These are phyloP conservation scores for Scyliorhinus canicula DNA, from an alignment of 2,797 vertebrate genomes.

Conservation along the genomic window DNA sequence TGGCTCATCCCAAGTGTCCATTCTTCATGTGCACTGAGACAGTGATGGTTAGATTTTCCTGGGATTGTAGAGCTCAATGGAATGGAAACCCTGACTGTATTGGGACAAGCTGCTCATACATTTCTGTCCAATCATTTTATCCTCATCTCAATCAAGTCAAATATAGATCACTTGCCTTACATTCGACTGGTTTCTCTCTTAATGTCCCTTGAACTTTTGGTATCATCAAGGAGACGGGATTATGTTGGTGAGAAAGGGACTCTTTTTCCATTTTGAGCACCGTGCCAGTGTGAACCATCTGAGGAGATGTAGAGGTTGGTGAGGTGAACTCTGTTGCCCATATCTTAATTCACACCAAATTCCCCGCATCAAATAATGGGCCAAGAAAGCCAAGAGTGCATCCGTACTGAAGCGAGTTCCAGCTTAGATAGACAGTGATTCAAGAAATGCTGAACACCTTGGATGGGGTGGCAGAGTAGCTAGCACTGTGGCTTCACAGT, in stretches of 20 bases:
- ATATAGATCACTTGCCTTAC: neutral
- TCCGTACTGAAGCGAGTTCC: too few relatives aligned
- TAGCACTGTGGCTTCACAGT: too few relatives aligned
- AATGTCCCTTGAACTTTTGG: neutral
- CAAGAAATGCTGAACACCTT: too few relatives aligned
- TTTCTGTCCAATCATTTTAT: neutral
- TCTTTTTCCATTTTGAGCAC: neutral
- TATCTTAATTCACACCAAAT: neutral
- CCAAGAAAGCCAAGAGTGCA: too few relatives aligned
- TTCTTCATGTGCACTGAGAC: neutral
- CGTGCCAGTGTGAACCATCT: neutral
- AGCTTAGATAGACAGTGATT: too few relatives aligned
- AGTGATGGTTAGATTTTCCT: neutral
- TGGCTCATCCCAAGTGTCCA: slow-evolving; percentile 17
- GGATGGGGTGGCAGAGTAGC: too few relatives aligned
- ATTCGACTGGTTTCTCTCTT: neutral
- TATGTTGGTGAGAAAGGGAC: neutral
- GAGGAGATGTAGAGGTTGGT: neutral
- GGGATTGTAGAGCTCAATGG: slow-evolving; percentile 29
- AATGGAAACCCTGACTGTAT: neutral
- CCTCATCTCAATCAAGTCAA: neutral
- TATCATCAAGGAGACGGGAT: neutral
- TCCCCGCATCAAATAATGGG: neutral
- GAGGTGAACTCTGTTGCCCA: neutral
- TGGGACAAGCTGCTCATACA: neutral